Base-by-base conservation (phyloP, 2,797 vertebrate species). In the Sebastes oblongus region DNA sequence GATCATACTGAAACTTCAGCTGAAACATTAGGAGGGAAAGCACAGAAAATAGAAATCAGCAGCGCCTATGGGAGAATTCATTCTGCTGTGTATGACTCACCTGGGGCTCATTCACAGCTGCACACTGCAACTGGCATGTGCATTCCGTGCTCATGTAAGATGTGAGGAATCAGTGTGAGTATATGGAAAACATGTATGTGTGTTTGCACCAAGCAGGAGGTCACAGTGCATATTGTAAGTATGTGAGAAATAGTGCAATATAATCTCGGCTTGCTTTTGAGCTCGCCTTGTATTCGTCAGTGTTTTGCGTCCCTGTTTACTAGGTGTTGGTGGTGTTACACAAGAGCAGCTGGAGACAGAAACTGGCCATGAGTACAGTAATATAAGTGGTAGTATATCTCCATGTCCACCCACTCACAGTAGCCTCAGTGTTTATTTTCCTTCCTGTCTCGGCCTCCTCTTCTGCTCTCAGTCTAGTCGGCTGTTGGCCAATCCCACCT, bases 11-110 rank as follows among this genome's bases (percentile, higher is more conserved):
- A 87, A 89, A 91, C 89, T 75, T 71, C 36, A 86, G 70, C 64
- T 84, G 68, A 88, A 88, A 83, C 77, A 46, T 66, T 42, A 83
- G 78, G 81, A 83, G 58, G 69, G 20, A 70, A 85, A 72, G 50
- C 4, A 82, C 64, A 85, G 60, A 68, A 87, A 85, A 89, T 67
- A 87, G 69, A 83, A 88, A 88, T 80, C 34, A 25, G 56, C 61
- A 25, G 59, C 59, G 75, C 82, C 85, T 81, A 50, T 82, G 85
- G 84, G 76, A 70, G 73, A 78, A 79, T 68, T 78, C 66, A 81
- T 80, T 86, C 68, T 75, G 73, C 82, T 75, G 83, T 20, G 22
- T 52, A 64, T 91, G 91, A 92, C 76, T 94, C 89, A 93, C 39
- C 81, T 12, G 18, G 34, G 42, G 46, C 70, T 32, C 80, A 84